Percentiles rank a stretch among this genome's conserved stretches.
phyloP scores from a whole-genome alignment of 2,797 vertebrate species.

The Lemur catta region DNA sequence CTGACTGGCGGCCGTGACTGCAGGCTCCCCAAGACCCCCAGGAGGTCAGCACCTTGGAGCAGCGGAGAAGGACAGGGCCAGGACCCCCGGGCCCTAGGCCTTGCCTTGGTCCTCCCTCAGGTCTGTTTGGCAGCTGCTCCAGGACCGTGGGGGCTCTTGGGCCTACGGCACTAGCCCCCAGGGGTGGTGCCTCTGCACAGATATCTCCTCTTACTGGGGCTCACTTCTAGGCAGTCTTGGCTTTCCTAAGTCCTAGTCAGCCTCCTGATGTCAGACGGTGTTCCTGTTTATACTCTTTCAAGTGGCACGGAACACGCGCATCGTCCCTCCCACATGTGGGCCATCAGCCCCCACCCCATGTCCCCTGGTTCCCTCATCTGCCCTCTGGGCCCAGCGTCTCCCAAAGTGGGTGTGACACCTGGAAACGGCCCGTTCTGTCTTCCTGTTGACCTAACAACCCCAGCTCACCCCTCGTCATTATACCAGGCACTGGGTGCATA shows the following conservation, averaged over 20 bases:
- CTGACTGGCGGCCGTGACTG: not conserved
- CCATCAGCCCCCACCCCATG: not conserved
- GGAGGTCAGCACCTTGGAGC: not conserved
- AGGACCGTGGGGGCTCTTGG: not conserved
- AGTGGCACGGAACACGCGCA: not conserved
- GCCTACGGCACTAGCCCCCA: not conserved
- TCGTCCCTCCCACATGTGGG: not conserved
- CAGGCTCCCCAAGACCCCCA: not conserved
- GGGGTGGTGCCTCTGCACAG: accelerated
- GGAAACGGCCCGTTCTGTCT: not conserved
- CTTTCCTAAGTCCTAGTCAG: not conserved
- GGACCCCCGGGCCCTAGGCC: not conserved
- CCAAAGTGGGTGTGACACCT: not conserved
- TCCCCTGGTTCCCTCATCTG: not conserved
- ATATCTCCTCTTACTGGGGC: not conserved
- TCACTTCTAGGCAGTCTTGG: not conserved
- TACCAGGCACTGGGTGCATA: not conserved
- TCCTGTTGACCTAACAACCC: not conserved
- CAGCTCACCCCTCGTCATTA: not conserved
- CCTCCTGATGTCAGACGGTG: not conserved
- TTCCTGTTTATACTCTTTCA: not conserved
- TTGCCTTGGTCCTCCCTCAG: accelerated
- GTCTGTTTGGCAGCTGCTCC: not conserved
- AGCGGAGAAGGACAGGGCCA: not conserved
- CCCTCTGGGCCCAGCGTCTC: not conserved